Percentiles rank a stretch among this genome's conserved stretches.
phyloP scores from a whole-genome alignment of 2,113 vertebrate genomes.

The Brachionichthys hirsutus region DNA sequence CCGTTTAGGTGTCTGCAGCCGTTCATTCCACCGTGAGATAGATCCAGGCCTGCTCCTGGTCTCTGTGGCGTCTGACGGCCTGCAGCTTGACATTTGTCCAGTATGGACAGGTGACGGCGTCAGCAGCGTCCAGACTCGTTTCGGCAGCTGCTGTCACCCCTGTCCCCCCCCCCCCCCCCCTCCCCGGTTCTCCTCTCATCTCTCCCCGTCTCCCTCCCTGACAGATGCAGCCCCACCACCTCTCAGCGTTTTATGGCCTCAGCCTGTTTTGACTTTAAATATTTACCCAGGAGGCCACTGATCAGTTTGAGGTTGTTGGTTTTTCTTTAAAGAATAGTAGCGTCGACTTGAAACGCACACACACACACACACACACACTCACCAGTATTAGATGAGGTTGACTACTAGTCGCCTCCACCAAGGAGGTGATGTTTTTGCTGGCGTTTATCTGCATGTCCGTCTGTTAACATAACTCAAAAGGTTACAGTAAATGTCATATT shows the following conservation, averaged over 20 bases:
- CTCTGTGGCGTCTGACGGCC: conserved; percentile 27
- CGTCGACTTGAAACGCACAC: conserved; percentile 10
- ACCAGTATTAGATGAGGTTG: conserved; percentile 28
- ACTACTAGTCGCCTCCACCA: conserved; percentile 1
- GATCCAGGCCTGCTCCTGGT: conserved; percentile 8
- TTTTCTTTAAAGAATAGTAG: not conserved
- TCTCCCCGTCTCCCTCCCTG: conserved; percentile 33
- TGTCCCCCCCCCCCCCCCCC: conserved; percentile 28
- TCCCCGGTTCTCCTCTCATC: conserved; percentile 36
- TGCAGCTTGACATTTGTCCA: conserved; percentile 78
- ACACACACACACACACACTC: conserved; percentile 17
- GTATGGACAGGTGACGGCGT: conserved; percentile 80
- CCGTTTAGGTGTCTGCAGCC: too few species aligned
- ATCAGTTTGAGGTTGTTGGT: conserved; percentile 49
- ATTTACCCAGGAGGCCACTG: conserved; percentile 79
- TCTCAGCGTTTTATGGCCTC: conserved; percentile 77
- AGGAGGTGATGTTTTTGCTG: too few species aligned
- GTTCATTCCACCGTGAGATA: too few species aligned
- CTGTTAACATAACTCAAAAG: too few species aligned
- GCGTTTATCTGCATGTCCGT: too few species aligned
- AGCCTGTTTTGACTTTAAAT: conserved; percentile 83
- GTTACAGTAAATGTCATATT: too few species aligned
- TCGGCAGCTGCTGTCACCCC: conserved; percentile 75
- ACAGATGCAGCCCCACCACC: conserved; percentile 79
- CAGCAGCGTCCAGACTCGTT: conserved; percentile 77